Conservation (phyloP, 2,113 vertebrate species). For the Neodon shergylaensis region DNA sequence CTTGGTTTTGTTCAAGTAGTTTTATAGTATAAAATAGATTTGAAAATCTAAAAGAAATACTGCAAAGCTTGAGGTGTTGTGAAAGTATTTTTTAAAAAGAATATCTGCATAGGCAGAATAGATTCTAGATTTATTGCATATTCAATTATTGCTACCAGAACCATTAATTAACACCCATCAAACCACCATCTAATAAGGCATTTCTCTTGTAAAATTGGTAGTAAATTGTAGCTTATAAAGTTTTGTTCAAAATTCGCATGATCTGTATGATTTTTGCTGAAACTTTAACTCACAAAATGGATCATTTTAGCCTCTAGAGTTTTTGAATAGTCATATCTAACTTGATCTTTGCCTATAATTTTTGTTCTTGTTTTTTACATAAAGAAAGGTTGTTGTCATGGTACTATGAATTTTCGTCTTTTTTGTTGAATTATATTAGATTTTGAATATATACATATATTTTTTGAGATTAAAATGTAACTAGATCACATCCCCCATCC, state of each 20-base stretch:
- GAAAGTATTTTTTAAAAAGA: neutral
- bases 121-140: neutral
- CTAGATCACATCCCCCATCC: too few relatives aligned
- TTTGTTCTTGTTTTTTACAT: constrained; percentile 3
- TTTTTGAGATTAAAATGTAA: neutral
- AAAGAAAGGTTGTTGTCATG: neutral
- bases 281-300: neutral
- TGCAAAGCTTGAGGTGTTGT: neutral
- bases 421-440: neutral
- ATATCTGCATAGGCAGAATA: neutral
- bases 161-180: neutral
- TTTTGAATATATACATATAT: too few relatives aligned
- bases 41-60: neutral
- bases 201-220: neutral
- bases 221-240: neutral
- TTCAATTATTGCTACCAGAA: neutral
- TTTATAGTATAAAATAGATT: neutral
- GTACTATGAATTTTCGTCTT: neutral
- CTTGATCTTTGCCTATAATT: constrained; percentile 17
- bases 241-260: constrained; percentile 23
- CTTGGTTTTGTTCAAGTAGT: neutral
- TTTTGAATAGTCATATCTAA: neutral
- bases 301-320: neutral
- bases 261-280: neutral
- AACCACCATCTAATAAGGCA: neutral